These are phyloP conservation scores for Hypocryptadius cinnamomeus DNA, from an alignment of 2,113 vertebrate genomes.

Conservation along the genomic window DNA sequence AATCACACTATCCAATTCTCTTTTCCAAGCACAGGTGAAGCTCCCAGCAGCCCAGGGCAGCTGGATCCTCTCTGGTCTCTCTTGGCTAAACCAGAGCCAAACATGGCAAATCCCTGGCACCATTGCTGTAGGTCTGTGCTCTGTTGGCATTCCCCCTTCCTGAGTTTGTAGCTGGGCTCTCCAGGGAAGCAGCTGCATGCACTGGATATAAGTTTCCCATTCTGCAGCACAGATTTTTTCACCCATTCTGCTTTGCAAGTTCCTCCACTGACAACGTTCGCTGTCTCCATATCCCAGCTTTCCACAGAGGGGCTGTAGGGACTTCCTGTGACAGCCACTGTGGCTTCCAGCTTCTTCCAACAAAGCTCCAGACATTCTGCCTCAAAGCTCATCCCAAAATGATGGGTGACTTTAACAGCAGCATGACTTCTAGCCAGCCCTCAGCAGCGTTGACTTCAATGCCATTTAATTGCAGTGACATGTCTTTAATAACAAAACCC, in stretches of 20 bases:
- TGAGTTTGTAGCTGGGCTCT: background rate
- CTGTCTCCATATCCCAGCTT: background rate
- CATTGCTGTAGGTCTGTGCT: fast-evolving
- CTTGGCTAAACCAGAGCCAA: background rate
- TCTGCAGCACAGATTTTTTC: background rate
- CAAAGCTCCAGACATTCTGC: background rate
- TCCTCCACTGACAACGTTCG: fast-evolving
- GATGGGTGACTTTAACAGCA: background rate
- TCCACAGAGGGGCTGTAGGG: background rate
- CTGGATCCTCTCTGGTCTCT: background rate
- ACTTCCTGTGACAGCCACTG: background rate
- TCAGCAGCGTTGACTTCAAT: background rate
- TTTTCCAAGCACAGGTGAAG: background rate
- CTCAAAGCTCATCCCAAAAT: background rate
- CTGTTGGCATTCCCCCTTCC: fast-evolving
- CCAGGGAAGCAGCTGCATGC: background rate
- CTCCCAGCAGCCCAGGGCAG: background rate
- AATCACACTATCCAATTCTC: fast-evolving
- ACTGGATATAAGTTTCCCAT: background rate
- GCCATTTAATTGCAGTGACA: background rate
- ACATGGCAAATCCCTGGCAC: fast-evolving
- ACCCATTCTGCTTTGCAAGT: background rate
- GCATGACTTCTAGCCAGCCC: background rate
- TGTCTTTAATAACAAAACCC: background rate
- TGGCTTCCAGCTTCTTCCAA: background rate